These are phyloP conservation scores for Holothuria scabra DNA, from an alignment of 53 echinoderm and acorn worm genomes.

Conservation along the genomic window DNA sequence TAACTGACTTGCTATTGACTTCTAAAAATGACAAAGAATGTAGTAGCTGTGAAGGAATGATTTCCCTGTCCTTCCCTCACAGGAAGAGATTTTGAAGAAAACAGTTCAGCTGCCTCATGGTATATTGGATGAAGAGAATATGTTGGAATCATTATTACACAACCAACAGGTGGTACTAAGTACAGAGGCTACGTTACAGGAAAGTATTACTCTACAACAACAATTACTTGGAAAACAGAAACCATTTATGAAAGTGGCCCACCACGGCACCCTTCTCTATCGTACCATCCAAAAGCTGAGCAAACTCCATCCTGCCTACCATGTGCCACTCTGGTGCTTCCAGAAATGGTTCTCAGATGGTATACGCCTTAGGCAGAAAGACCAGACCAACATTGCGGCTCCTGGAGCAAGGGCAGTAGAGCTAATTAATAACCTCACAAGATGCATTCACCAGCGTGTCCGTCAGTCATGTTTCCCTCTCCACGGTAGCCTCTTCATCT, in stretches of 20 bases:
- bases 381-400: slow-evolving; percentile 73
- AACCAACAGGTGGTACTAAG: slow-evolving; percentile 69
- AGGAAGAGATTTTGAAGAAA: slow-evolving; percentile 76
- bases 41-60: not conserved
- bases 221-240: slow-evolving; percentile 72
- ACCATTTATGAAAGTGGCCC: slow-evolving; percentile 74
- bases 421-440: slow-evolving; percentile 74
- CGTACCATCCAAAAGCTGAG: slow-evolving; percentile 59
- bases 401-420: slow-evolving; percentile 84
- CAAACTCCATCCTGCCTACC: slow-evolving; percentile 77
- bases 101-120: slow-evolving; percentile 75
- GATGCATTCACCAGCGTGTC: slow-evolving; percentile 61
- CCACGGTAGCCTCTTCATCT: slow-evolving; percentile 78
- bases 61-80: not conserved
- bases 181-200: slow-evolving; percentile 72
- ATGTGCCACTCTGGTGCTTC: slow-evolving; percentile 65
- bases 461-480: slow-evolving; percentile 60
- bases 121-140: slow-evolving; percentile 74
- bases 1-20: no score
- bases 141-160: slow-evolving; percentile 62
- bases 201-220: slow-evolving; percentile 65
- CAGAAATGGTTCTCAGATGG: slow-evolving; percentile 62
- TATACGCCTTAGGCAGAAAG: slow-evolving; percentile 70
- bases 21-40: no score
- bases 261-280: slow-evolving; percentile 88